Evolutionary conservation across 1,140 invertebrate species (phyloP).

Genomic region (Paramacrobiotus metropolitanus): DNA sequence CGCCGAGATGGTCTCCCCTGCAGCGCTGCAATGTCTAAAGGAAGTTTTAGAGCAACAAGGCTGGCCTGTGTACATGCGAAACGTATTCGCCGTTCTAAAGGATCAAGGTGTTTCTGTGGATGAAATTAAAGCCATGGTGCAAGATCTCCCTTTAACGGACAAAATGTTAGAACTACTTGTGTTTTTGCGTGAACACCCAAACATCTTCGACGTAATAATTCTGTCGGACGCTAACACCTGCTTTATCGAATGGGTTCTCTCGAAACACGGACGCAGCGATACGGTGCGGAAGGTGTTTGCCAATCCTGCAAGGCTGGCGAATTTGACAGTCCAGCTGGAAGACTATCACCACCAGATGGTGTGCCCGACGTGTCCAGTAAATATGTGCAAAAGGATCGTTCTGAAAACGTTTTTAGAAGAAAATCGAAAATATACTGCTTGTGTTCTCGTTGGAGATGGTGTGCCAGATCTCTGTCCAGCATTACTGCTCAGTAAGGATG

Average conservation of each 20-base stretch:
- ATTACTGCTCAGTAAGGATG: too few relatives aligned
- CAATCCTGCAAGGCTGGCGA: not conserved
- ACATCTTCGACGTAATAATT: not conserved
- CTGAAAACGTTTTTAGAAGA: not conserved
- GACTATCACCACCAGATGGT: not conserved
- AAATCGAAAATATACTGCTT: too few relatives aligned
- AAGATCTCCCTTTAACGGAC: not conserved
- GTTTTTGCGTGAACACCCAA: not conserved
- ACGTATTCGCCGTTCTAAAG: not conserved
- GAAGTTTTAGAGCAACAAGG: too few relatives aligned
- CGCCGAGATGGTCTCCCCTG: not conserved
- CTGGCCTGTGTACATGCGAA: too few relatives aligned
- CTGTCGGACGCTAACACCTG: not conserved
- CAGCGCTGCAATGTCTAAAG: not conserved
- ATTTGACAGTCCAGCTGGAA: not conserved
- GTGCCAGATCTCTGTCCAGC: too few relatives aligned
- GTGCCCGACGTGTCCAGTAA: not conserved
- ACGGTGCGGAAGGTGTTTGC: not conserved
- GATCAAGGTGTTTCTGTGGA: not conserved
- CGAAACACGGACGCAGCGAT: not conserved
- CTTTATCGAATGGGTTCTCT: not conserved
- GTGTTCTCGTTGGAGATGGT: too few relatives aligned
- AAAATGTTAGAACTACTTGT: not conserved
- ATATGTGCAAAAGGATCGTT: not conserved
- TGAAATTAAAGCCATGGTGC: not conserved